phyloP scores from a whole-genome alignment of 2,888 invertebrate genomes.

The Synergus laeviventris region DNA sequence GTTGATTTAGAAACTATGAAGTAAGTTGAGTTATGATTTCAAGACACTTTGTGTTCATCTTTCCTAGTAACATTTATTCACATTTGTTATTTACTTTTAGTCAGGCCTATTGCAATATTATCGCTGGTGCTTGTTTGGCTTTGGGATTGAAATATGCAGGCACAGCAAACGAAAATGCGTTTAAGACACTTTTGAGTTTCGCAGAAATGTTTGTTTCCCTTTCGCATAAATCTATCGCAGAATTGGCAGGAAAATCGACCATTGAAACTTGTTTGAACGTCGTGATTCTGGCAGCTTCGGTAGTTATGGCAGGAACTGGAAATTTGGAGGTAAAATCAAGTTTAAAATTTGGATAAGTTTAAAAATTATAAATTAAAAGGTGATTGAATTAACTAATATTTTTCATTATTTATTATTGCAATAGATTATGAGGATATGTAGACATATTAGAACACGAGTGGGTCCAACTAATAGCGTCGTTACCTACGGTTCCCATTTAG shows the following conservation, averaged over 20 bases:
- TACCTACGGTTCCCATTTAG: conserved; percentile 94
- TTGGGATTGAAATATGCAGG: conserved; percentile 96
- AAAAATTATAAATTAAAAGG: not conserved
- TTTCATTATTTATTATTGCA: conserved; percentile 15
- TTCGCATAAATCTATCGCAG: conserved; percentile 85
- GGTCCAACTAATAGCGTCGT: conserved; percentile 84
- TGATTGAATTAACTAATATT: not conserved
- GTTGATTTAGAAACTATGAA: conserved; percentile 96
- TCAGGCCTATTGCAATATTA: conserved; percentile 97
- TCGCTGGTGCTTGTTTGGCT: conserved; percentile 96
- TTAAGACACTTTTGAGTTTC: conserved; percentile 86
- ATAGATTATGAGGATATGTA: conserved; percentile 86
- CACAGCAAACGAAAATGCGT: conserved; percentile 89
- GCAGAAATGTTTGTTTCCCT: conserved; percentile 83
- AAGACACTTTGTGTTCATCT: conserved; percentile 27
- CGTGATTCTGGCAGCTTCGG: conserved; percentile 87
- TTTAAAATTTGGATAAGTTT: not conserved
- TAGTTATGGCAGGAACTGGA: conserved; percentile 98
- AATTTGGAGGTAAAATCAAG: conserved; percentile 81
- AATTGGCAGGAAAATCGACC: conserved; percentile 92
- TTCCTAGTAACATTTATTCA: conserved; percentile 34
- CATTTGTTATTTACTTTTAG: conserved; percentile 76
- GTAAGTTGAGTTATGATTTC: conserved; percentile 77
- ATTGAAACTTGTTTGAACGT: conserved; percentile 93
- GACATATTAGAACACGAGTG: conserved; percentile 89